Evolutionary conservation across 2,888 invertebrate species (phyloP), one percentile per base, ranked within the genome.

Genomic region (Tromatobia lineatoria): DNA sequence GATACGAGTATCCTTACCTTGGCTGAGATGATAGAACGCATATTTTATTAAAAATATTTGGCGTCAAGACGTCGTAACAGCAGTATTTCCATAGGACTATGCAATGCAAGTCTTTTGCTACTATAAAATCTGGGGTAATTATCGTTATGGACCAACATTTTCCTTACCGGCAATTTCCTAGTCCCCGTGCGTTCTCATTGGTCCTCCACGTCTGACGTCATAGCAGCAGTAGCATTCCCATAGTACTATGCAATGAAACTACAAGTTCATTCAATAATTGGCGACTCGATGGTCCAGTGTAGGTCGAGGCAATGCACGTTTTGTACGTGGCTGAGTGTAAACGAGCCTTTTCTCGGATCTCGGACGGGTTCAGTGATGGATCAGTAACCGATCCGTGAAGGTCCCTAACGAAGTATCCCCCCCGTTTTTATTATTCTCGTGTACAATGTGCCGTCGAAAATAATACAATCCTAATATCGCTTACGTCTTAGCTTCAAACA

Each of bases 371-470:
- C 70, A 77, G 80, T 84, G 83, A 84, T 80, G 83, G 83, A 84
- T 84, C 83, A 84, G 76, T 84, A 84, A 80, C 50, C 80, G 80
- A 83, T 76, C 71, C 76, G 59, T 54, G 54, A 71, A 66, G 75
- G 80, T 66, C 34, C 75, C 50, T 66, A 47, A 42, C 54, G 2
- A 47, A 76, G 76, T 76, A 59, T 66, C 69, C 67, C 67, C 73
- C 20, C 4, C 4, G 29, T 29, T 29, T 29, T 29, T 67, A 66
- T 80, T 59, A 45, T 69, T 61, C 11, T 38, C 18, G 18, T 20
- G 73, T 71, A 59, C 20, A 70, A 59, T 78, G 57, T 52, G 11
- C 47, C 75, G 18, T 54, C 45, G 57, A 11, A 34, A 18, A 59
- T 38, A 70, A 52, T 42, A 23, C 11, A 7, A 70, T 69, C 64